These are phyloP conservation scores for Tyrophagus putrescentiae DNA, from an alignment of 1,140 invertebrate genomes.

Conservation along the genomic window DNA sequence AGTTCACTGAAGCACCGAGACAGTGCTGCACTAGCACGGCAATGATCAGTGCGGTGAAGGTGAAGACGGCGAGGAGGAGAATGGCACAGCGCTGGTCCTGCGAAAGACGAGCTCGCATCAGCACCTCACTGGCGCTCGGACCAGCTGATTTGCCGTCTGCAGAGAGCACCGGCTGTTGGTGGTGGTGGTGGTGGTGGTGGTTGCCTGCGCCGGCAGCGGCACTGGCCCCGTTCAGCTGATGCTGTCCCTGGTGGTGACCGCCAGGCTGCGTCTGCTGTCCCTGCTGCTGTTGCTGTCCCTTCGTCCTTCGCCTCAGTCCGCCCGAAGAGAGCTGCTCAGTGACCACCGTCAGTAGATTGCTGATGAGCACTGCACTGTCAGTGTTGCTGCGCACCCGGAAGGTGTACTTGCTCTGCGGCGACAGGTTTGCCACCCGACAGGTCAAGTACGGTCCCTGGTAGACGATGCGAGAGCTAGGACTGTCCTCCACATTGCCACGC, in stretches of 20 bases:
- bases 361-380: slow-evolving; percentile 9
- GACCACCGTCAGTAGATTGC: slow-evolving; percentile 19
- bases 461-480: slow-evolving; percentile 10
- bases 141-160: not conserved
- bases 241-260: not conserved
- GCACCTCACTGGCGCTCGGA: not conserved
- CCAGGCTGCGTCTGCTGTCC: slow-evolving; percentile 21
- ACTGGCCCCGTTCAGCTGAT: not conserved
- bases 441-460: slow-evolving; percentile 12
- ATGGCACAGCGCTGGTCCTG: slow-evolving; percentile 23
- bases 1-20: not conserved
- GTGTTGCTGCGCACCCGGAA: slow-evolving; percentile 19
- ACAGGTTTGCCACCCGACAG: slow-evolving; percentile 19
- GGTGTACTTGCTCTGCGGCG: slow-evolving; percentile 18
- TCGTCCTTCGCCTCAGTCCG: too few species aligned
- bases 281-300: slow-evolving; percentile 3
- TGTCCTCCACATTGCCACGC: not conserved
- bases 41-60: slow-evolving; percentile 15
- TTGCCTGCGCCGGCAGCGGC: not conserved
- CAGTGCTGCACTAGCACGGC: slow-evolving; percentile 21
- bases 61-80: slow-evolving; percentile 17
- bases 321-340: too few species aligned
- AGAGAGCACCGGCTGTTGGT: not conserved
- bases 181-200: not conserved
- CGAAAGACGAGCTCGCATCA: not conserved